phyloP scores from a whole-genome alignment of 2,113 vertebrate genomes.

The Casuarius casuarius region DNA sequence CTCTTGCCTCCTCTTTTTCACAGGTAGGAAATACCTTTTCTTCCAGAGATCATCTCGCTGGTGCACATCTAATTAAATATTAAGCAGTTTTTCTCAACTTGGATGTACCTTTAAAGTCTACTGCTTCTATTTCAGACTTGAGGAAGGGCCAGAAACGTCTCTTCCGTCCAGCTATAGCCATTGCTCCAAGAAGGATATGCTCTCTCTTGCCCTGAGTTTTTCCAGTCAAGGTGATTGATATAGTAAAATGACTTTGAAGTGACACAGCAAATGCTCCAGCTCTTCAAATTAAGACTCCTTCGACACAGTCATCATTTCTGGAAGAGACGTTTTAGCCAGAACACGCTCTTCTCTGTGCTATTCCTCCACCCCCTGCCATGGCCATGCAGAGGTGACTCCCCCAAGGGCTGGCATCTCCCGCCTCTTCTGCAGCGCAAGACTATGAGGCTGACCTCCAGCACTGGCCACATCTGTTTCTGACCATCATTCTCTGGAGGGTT shows the following conservation, averaged over 20 bases:
- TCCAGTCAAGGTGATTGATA: background rate
- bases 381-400: background rate
- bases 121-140: background rate
- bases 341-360: background rate
- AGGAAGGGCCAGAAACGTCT: background rate
- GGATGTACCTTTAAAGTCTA: background rate
- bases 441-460: background rate
- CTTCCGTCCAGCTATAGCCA: background rate
- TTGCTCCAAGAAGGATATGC: background rate
- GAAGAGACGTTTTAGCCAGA: background rate
- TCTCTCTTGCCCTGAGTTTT: background rate
- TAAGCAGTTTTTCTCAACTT: background rate
- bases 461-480: background rate
- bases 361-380: background rate
- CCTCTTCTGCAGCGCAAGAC: rapidly evolving
- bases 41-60: background rate
- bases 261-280: background rate
- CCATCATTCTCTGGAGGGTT: background rate
- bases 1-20: background rate
- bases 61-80: background rate
- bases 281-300: background rate
- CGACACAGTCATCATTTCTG: background rate
- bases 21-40: background rate
- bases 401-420: background rate
- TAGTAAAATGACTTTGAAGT: background rate